Base-by-base conservation (phyloP, 1,140 invertebrate genomes). In the Formica selysi region DNA sequence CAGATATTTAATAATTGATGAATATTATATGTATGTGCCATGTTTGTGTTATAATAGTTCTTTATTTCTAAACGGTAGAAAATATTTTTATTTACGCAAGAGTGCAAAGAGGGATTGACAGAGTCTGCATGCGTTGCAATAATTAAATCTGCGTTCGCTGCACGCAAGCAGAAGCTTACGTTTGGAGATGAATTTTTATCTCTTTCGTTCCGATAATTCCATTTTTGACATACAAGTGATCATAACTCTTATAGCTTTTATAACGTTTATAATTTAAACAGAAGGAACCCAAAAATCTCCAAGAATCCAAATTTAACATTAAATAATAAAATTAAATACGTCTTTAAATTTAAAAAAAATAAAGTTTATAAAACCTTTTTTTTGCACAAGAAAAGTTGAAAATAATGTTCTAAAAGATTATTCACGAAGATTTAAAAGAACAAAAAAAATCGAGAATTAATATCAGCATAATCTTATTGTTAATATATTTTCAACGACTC, bases 21-120 rank as follows among this genome's bases (percentile, higher is more conserved):
- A 44, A 44, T 54, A 13, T 71, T 26, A 16, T 68, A 59, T 54
- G 8, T 79, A 74, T 51, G 26, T 41, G 26, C 36, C 68, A 73
- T 68, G 6, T 81, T 73, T 73, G 79, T 83, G 79, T 83, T 61
- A 57, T 83, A 83, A 83, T 68, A 83, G 57, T 83, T 83, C 54
- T 83, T 83, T 83, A 83, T 83, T 83, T 83, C 79, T 83, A 83
- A 83, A 83, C 22, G 79, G 79, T 83, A 83, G 68, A 83, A 83
- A 83, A 83, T 83, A 83, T 61, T 83, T 83, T 74, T 83, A 83
- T 70, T 83, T 83, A 83, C 68, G 79, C 79, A 83, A 83, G 68
- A 83, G 79, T 83, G 79, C 79, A 83, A 83, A 74, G 79, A 83
- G 68, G 79, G 79, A 83, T 26, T 83, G 68, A 74, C 79, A 67